phyloP scores from a whole-genome alignment of 2,888 invertebrate species.

The Priapulus caudatus region DNA sequence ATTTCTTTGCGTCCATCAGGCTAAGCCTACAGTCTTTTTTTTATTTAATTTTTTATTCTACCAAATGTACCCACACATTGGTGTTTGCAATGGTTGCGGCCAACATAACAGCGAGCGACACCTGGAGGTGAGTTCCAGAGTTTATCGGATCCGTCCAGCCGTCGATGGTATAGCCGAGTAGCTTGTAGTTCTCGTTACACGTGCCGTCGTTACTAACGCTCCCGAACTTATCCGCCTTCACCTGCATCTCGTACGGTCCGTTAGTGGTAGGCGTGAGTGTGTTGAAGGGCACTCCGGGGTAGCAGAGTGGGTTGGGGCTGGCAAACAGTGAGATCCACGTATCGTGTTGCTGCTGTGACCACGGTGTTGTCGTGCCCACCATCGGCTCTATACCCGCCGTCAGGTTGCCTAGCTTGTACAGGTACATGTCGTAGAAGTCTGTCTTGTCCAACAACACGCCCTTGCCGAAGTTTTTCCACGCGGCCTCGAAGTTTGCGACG shows the following conservation, averaged over 20 bases:
- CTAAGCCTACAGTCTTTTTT: too few relatives aligned
- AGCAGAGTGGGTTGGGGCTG: not conserved
- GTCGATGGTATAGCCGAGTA: not conserved
- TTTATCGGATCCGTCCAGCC: conserved; percentile 1
- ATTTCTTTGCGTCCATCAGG: too few relatives aligned
- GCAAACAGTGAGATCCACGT: not conserved
- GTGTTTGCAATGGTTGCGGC: too few relatives aligned
- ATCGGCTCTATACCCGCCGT: not conserved
- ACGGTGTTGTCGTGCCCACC: not conserved
- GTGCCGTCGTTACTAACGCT: too few relatives aligned
- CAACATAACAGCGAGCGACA: too few relatives aligned
- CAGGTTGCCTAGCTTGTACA: not conserved
- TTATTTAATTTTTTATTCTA: too few relatives aligned
- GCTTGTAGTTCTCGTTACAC: not conserved
- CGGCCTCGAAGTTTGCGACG: not conserved
- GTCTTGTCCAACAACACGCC: not conserved
- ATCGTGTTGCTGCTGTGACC: not conserved
- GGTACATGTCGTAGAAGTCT: not conserved
- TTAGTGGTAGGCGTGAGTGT: not conserved
- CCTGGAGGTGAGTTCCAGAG: too few relatives aligned
- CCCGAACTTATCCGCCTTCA: not conserved
- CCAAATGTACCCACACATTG: too few relatives aligned
- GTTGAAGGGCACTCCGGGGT: not conserved
- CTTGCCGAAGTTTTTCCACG: not conserved
- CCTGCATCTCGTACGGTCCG: not conserved